Base-by-base conservation (phyloP, 1,140 invertebrate genomes). In the Thrips palmi region DNA sequence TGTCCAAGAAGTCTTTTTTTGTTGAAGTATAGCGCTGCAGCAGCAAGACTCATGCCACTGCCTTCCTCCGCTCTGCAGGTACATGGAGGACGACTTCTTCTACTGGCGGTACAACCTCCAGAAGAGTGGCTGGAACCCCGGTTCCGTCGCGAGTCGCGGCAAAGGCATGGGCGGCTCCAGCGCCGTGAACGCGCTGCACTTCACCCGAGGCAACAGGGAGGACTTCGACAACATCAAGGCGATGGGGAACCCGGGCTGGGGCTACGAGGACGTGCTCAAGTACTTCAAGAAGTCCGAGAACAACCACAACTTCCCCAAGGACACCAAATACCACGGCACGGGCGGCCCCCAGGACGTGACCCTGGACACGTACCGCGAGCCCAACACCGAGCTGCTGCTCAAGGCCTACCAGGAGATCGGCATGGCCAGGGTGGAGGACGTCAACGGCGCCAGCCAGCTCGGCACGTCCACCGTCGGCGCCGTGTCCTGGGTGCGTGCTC, bases 281-380 rank as follows among this genome's bases (percentile, higher is more conserved):
- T 89, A 87, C 54, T 91, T 91, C 48, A 67, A 68, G 19, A 86
- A 84, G 52, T 75, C 74, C 0, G 83, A 88, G 58, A 74, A 75
- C 42, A 64, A 62, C 40, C 54, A 47, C 14, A 37, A 53, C 36
- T 43, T 58, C 12, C 46, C 47, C 14, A 39, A 49, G 31, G 36
- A 61, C 33, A 71, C 70, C 2, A 56, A 59, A 0, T 78, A 68
- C 51, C 77, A 80, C 45, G 69, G 71, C 1, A 59, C 49, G 33
- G 57, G 63, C 10, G 82, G 82, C 1, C 72, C 71, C 41, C 49
- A 82, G 38, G 68, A 77, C 47, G 70, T 82, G 1, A 65, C 71
- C 42, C 60, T 71, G 41, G 58, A 70, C 1, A 64, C 71, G 4
- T 78, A 67, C 44, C 61, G 57, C 19, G 70, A 72, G 3, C 62